Evolutionary conservation across 2,888 invertebrate species (phyloP).

Genomic region (Coelopa pilipes): DNA sequence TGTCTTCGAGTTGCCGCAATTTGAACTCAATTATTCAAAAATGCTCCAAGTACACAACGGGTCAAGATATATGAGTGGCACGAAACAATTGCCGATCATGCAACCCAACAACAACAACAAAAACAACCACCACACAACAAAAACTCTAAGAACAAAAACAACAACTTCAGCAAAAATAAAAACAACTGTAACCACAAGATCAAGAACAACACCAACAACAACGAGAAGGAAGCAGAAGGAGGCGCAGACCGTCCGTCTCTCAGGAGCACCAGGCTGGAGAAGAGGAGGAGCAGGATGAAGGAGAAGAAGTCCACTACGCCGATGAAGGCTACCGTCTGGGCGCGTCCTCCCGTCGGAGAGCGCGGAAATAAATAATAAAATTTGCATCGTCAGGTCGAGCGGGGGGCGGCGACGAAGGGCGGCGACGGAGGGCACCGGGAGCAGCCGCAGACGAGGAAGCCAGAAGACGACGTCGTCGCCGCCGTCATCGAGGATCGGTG

Average conservation of each 20-base stretch:
- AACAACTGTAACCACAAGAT: no score
- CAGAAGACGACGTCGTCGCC: not conserved
- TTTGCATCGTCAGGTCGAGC: not conserved
- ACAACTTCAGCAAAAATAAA: no score
- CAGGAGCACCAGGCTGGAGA: no score
- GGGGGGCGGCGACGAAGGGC: not conserved
- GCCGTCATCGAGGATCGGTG: not conserved
- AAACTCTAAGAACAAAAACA: not conserved
- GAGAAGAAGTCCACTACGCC: no score
- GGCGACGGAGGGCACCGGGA: not conserved
- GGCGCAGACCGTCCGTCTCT: no score
- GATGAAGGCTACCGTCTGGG: slow-evolving; percentile 22
- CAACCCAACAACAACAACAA: not conserved
- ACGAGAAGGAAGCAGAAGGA: no score
- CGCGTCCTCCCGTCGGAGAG: not conserved
- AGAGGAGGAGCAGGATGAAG: no score
- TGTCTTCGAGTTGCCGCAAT: slow-evolving; percentile 4
- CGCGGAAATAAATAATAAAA: not conserved
- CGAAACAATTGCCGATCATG: slow-evolving; percentile 7
- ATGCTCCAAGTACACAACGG: not conserved
- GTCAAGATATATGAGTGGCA: slow-evolving; percentile 12
- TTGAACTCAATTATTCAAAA: slow-evolving; percentile 30
- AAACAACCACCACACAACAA: not conserved
- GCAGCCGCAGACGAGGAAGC: not conserved
- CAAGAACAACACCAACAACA: no score